Percentiles rank a stretch among this genome's conserved stretches.
Evolutionary conservation across 2,797 vertebrate genomes (phyloP).

Genomic region (Falco peregrinus): DNA sequence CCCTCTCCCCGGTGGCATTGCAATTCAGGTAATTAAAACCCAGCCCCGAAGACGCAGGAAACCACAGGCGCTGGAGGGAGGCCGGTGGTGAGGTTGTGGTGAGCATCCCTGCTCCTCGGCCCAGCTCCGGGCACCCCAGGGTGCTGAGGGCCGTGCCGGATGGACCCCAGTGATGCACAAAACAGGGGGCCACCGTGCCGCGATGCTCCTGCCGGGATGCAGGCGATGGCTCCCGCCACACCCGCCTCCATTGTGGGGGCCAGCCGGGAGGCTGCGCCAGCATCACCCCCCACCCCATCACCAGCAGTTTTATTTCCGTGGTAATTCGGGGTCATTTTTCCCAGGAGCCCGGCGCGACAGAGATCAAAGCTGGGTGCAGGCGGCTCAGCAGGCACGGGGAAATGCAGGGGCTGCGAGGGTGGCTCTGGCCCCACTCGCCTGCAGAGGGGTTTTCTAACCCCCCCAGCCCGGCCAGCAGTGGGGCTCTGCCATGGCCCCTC

Average conservation of each 20-base stretch:
- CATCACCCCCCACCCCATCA: neutral
- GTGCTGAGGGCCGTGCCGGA: neutral
- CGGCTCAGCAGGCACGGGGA: neutral
- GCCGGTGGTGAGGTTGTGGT: neutral
- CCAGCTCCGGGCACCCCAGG: neutral
- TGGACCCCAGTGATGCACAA: neutral
- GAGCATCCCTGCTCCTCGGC: neutral
- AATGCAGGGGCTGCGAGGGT: neutral
- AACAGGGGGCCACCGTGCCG: neutral
- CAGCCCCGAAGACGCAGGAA: slow-evolving; percentile 52
- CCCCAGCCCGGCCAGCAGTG: neutral
- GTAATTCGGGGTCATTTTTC: slow-evolving; percentile 5
- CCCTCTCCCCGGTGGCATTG: slow-evolving; percentile 45
- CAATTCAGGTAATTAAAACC: slow-evolving; percentile 71
- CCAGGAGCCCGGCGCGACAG: neutral
- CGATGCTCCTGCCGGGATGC: slow-evolving; percentile 26
- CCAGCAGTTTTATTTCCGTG: neutral
- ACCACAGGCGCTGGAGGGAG: slow-evolving; percentile 34
- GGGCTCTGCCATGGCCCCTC: neutral
- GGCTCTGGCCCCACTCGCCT: fast-evolving
- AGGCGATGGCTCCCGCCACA: slow-evolving; percentile 45
- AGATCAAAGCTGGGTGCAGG: slow-evolving; percentile 1
- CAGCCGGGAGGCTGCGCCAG: neutral
- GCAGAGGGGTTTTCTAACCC: neutral
- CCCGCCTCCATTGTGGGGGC: slow-evolving; percentile 50